Conservation (phyloP, 2,113 vertebrate genomes). For the Camelus bactrianus region DNA sequence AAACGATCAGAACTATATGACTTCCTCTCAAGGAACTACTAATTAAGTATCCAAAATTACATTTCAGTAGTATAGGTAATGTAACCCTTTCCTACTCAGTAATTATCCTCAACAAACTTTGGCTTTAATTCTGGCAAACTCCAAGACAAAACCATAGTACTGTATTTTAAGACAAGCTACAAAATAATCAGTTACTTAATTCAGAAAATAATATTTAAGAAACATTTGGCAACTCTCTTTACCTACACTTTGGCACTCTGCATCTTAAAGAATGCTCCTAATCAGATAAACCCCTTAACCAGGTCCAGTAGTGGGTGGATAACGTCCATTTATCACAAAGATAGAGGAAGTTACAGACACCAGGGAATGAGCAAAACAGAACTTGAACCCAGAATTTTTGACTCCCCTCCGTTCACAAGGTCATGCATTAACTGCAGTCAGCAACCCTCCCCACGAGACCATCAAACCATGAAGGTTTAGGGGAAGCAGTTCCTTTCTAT, state of each 20-base stretch:
- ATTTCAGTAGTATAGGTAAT: neutral
- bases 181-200: conserved; percentile 31
- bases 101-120: conserved; percentile 37
- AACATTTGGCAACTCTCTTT: neutral
- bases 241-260: neutral
- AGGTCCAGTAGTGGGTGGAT: neutral
- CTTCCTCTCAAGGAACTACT: neutral
- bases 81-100: neutral
- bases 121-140: neutral
- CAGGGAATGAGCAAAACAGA: conserved; percentile 21
- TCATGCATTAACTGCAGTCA: neutral
- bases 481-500: neutral
- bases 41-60: conserved; percentile 25
- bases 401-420: conserved; percentile 12
- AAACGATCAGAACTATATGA: neutral
- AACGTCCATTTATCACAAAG: neutral
- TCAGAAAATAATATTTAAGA: conserved; percentile 26
- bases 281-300: neutral
- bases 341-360: neutral
- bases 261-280: conserved; percentile 7
- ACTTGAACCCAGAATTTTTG: conserved; percentile 8
- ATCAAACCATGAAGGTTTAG: neutral
- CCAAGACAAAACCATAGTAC: neutral
- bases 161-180: neutral
- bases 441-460: neutral